These are phyloP conservation scores for Helicoverpa assulta DNA, from an alignment of 2,888 invertebrate species.

Conservation along the genomic window DNA sequence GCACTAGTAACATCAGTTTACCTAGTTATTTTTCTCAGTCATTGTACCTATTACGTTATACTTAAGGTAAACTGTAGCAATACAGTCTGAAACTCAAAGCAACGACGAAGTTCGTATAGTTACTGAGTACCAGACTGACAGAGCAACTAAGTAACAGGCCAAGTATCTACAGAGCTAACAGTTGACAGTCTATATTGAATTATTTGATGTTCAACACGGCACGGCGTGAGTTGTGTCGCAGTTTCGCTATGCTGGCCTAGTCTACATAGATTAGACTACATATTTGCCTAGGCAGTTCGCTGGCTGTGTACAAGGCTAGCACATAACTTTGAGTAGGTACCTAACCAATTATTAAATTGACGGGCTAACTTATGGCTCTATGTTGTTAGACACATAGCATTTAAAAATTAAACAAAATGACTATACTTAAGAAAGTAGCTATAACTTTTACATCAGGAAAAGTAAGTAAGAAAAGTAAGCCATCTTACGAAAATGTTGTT, in stretches of 20 bases:
- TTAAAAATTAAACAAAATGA: too few species aligned
- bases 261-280: slow-evolving; percentile 30
- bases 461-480: too few species aligned
- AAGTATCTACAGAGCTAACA: not conserved
- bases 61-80: too few species aligned
- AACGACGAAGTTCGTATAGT: not conserved
- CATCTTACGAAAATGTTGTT: too few species aligned
- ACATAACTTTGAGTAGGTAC: slow-evolving; percentile 1
- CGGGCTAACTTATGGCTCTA: not conserved
- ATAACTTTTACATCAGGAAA: too few species aligned
- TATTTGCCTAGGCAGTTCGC: slow-evolving; percentile 26
- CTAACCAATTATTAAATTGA: not conserved
- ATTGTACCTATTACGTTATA: too few species aligned
- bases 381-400: not conserved
- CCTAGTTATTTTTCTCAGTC: not conserved
- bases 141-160: not conserved
- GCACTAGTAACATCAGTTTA: too few species aligned
- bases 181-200: slow-evolving; percentile 10
- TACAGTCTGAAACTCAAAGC: not conserved
- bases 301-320: not conserved
- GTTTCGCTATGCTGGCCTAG: slow-evolving; percentile 32
- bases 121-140: not conserved
- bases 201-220: slow-evolving; percentile 11
- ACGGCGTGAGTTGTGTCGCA: slow-evolving; percentile 25
- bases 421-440: too few species aligned